phyloP scores from a whole-genome alignment of 2,888 invertebrate genomes.

The Athalia circularis region DNA sequence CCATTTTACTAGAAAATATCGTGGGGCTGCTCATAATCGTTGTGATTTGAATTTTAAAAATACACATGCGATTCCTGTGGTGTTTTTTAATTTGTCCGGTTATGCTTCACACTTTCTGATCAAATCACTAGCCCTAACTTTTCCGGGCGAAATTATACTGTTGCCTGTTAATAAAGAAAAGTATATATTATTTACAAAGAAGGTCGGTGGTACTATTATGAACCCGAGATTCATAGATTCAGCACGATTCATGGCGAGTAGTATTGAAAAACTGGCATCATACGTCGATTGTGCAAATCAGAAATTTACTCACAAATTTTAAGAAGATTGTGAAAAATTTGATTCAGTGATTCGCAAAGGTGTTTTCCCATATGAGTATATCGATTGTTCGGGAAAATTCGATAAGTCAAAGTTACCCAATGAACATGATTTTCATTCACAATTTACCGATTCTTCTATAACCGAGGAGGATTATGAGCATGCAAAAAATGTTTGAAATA shows the following conservation, averaged over 20 bases:
- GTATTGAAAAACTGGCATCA: slow-evolving; percentile 36
- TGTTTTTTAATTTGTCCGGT: slow-evolving; percentile 21
- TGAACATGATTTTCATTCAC: too few relatives aligned
- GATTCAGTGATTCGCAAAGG: too few relatives aligned
- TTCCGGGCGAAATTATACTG: slow-evolving; percentile 8
- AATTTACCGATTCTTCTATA: too few relatives aligned
- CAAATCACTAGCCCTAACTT: too few relatives aligned
- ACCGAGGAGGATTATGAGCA: slow-evolving; percentile 30
- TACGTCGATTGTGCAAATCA: too few relatives aligned
- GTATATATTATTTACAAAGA: too few relatives aligned
- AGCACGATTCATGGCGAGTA: slow-evolving; percentile 42
- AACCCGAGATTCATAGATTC: slow-evolving; percentile 45
- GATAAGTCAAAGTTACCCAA: slow-evolving; percentile 22
- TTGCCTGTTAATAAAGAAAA: too few relatives aligned
- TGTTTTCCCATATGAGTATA: too few relatives aligned
- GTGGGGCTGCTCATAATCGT: slow-evolving; percentile 28
- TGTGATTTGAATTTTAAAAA: slow-evolving; percentile 11
- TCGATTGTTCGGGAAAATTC: slow-evolving; percentile 41
- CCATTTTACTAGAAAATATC: slow-evolving; percentile 51
- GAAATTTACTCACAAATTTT: too few relatives aligned
- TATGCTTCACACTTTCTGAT: slow-evolving; percentile 36
- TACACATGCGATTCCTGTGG: slow-evolving; percentile 10
- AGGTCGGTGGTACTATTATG: slow-evolving; percentile 29
- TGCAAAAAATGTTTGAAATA: slow-evolving; percentile 36
- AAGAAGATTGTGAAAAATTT: too few relatives aligned